Percentiles rank a stretch among this genome's conserved stretches.
phyloP scores from a whole-genome alignment of 2,888 invertebrate genomes.

The Drosophila helvetica region DNA sequence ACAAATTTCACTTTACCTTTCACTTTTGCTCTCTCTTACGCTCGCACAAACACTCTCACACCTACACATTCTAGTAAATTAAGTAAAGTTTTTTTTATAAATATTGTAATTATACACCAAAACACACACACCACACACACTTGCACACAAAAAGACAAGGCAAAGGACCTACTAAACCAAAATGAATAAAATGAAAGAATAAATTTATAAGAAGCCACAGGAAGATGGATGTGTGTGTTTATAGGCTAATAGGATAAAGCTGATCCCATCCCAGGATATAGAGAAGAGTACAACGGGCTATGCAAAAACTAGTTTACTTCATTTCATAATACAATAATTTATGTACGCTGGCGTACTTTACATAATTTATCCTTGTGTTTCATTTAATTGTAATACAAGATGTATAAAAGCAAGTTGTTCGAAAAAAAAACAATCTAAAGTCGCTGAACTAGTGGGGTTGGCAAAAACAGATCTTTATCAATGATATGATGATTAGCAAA shows the following conservation, averaged over 20 bases:
- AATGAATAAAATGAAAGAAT: conserved; percentile 52
- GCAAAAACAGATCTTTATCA: conserved; percentile 40
- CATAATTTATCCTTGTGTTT: conserved; percentile 43
- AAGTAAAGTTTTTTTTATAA: conserved; percentile 68
- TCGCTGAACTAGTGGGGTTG: background rate
- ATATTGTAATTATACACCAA: conserved; percentile 71
- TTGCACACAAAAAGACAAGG: conserved; percentile 74
- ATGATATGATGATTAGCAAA: conserved; percentile 73
- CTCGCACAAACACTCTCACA: conserved; percentile 38
- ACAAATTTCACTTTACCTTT: conserved; percentile 41
- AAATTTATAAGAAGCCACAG: conserved; percentile 61
- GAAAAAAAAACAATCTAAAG: conserved; percentile 17
- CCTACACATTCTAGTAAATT: conserved; percentile 75
- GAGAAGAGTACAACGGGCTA: conserved; percentile 31
- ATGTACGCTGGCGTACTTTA: conserved; percentile 74
- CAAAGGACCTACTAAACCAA: conserved; percentile 62
- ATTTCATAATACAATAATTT: conserved; percentile 78
- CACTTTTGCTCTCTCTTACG: conserved; percentile 28
- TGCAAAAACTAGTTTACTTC: conserved; percentile 77
- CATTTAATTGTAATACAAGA: conserved; percentile 20
- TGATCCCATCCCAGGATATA: background rate
- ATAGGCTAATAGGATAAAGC: background rate
- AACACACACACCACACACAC: conserved; percentile 55
- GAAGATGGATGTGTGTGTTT: background rate
- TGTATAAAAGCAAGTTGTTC: conserved; percentile 18